Evolutionary conservation across 2,797 vertebrate genomes (phyloP).

Genomic region (Streptopelia turtur): DNA sequence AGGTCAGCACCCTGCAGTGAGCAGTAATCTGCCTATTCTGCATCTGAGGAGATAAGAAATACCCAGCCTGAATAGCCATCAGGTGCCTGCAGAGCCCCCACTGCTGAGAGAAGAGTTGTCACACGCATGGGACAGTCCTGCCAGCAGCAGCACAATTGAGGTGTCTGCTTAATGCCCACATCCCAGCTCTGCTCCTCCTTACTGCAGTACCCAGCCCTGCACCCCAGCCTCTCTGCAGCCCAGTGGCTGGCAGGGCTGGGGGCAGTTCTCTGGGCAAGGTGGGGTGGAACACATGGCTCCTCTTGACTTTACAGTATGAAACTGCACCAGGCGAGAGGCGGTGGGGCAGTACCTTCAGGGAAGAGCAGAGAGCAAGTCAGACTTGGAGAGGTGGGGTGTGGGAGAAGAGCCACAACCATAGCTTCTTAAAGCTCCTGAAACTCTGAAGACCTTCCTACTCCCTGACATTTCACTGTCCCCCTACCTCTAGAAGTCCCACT

Average conservation of each 20-base stretch:
- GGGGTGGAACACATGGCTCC: neutral
- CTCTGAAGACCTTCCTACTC: neutral
- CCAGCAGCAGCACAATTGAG: neutral
- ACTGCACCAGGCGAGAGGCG: neutral
- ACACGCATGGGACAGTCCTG: neutral
- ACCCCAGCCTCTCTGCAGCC: neutral
- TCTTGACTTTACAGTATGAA: neutral
- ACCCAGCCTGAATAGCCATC: neutral
- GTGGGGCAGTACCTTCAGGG: neutral
- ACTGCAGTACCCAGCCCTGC: neutral
- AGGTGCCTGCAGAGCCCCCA: neutral
- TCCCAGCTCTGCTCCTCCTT: neutral
- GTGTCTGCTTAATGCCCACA: neutral
- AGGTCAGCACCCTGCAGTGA: neutral
- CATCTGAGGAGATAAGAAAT: neutral
- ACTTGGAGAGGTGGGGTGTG: neutral
- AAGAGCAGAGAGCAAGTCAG: neutral
- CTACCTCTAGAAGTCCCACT: neutral
- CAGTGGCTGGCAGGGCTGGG: rapidly evolving
- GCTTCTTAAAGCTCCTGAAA: neutral
- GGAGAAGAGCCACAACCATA: neutral
- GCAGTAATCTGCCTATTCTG: neutral
- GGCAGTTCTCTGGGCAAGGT: neutral
- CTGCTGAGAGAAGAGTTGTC: neutral
- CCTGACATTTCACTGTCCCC: neutral